These are phyloP conservation scores for Capromys pilorides DNA, from an alignment of 2,797 vertebrate genomes.

Conservation along the genomic window DNA sequence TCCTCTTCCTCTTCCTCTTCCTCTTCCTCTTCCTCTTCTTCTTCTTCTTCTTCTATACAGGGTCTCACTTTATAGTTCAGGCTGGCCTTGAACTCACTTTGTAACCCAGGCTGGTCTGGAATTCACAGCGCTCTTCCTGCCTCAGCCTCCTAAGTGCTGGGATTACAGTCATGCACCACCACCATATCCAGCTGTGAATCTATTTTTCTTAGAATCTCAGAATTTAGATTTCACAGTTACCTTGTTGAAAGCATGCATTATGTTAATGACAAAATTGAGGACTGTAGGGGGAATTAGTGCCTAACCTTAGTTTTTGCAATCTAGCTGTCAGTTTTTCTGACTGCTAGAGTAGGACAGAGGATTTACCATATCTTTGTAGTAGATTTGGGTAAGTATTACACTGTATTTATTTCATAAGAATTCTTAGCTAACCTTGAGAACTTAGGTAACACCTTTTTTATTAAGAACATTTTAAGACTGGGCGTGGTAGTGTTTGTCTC, in stretches of 20 bases:
- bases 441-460: slow-evolving; percentile 1
- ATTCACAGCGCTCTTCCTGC: no score
- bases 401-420: slow-evolving; percentile 23
- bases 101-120: no score
- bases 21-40: no score
- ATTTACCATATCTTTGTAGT: background rate
- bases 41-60: no score
- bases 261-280: background rate
- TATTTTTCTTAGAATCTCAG: slow-evolving; percentile 1
- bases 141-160: no score
- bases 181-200: no score
- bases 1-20: background rate
- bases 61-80: no score
- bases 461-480: background rate
- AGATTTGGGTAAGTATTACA: background rate
- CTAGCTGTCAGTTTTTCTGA: background rate
- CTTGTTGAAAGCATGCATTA: background rate
- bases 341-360: background rate
- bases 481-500: no score
- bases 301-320: background rate
- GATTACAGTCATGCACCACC: no score
- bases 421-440: slow-evolving; percentile 29
- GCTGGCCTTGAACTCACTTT: no score
- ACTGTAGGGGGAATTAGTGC: background rate
- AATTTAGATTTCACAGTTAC: background rate